phyloP scores from a whole-genome alignment of 1,140 invertebrate genomes.

The Drosophila watanabei region DNA sequence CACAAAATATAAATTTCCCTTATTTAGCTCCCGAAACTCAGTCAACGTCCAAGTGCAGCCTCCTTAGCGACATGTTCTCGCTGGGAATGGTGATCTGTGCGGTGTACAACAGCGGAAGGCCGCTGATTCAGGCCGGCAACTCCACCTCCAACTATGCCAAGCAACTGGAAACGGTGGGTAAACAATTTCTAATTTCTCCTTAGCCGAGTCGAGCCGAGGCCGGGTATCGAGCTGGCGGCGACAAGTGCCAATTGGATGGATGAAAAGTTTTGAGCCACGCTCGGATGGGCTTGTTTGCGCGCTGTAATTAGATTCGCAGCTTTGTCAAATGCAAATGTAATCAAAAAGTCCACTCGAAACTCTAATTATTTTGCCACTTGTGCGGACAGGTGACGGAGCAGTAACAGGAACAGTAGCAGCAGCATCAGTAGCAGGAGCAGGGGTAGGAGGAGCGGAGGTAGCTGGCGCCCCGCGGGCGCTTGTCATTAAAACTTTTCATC shows the following conservation, averaged over 20 bases:
- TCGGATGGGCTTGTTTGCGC: slow-evolving; percentile 67
- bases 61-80: slow-evolving; percentile 97
- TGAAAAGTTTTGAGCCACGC: slow-evolving; percentile 61
- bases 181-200: slow-evolving; percentile 46
- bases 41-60: slow-evolving; percentile 92
- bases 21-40: slow-evolving; percentile 94
- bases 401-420: slow-evolving; percentile 10
- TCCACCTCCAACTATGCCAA: slow-evolving; percentile 94
- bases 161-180: slow-evolving; percentile 95
- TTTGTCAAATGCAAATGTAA: slow-evolving; percentile 85
- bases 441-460: background rate
- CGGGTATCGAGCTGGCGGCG: slow-evolving; percentile 47
- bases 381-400: slow-evolving; percentile 48
- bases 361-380: slow-evolving; percentile 82
- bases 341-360: slow-evolving; percentile 83
- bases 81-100: slow-evolving; percentile 96
- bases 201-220: background rate
- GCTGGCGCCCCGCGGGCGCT: slow-evolving; percentile 29
- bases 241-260: slow-evolving; percentile 66
- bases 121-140: slow-evolving; percentile 95
- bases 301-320: slow-evolving; percentile 82
- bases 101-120: slow-evolving; percentile 95
- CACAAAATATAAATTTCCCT: no score
- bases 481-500: slow-evolving; percentile 77
- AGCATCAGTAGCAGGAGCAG: background rate